Evolutionary conservation across 2,888 invertebrate species (phyloP).

Genomic region (Lacanobia wlatinum): DNA sequence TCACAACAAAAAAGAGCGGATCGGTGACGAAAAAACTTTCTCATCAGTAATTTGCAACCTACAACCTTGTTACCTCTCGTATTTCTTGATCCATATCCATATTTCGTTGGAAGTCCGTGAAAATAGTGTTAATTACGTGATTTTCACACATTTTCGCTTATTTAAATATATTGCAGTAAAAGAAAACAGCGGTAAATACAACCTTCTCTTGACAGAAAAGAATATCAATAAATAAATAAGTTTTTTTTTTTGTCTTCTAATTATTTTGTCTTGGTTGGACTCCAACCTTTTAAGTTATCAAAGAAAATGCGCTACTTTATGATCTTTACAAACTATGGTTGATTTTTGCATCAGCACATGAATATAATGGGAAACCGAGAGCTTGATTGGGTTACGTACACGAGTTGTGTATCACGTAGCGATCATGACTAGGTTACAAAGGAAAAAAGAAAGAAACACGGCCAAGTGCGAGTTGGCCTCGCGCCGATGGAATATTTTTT

Average conservation of each 20-base stretch:
- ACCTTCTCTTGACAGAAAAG: slow-evolving; percentile 37
- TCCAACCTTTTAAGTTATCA: background rate
- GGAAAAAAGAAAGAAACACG: too few relatives aligned
- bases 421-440: too few relatives aligned
- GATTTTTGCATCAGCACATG: too few relatives aligned
- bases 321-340: background rate
- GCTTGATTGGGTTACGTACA: too few relatives aligned
- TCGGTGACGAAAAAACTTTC: background rate
- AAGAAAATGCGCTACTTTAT: background rate
- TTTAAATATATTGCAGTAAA: background rate
- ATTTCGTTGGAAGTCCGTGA: slow-evolving; percentile 94
- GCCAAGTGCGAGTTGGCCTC: too few relatives aligned
- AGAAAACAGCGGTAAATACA: slow-evolving; percentile 35
- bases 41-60: background rate
- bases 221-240: background rate
- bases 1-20: slow-evolving; percentile 9
- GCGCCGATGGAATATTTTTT: too few relatives aligned
- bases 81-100: slow-evolving; percentile 95
- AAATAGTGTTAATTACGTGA: slow-evolving; percentile 87
- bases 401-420: too few relatives aligned
- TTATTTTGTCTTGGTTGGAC: background rate
- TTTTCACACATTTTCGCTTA: slow-evolving; percentile 65
- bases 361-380: too few relatives aligned
- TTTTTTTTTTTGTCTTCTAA: background rate
- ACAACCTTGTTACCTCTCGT: slow-evolving; percentile 91